Conservation (phyloP, 2,797 vertebrate species). For the Zalophus californianus region DNA sequence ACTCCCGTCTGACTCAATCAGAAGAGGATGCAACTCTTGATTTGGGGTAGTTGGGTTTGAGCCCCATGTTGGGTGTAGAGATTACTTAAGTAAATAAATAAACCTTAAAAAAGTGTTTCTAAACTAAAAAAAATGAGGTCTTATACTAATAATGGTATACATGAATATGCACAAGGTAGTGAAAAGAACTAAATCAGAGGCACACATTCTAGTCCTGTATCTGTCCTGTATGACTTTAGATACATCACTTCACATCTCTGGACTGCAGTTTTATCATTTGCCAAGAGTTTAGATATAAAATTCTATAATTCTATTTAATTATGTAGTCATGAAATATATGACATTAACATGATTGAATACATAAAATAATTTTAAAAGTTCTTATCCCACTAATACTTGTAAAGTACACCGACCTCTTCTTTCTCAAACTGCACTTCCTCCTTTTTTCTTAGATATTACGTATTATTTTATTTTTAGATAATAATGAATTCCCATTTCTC, state of each 20-base stretch:
- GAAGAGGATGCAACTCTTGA: background rate
- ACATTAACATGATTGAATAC: background rate
- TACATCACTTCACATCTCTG: background rate
- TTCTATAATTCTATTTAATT: background rate
- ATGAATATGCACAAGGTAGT: background rate
- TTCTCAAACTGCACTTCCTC: background rate
- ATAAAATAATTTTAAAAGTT: background rate
- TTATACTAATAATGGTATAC: background rate
- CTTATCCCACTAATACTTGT: background rate
- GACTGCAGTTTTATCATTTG: background rate
- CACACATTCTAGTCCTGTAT: background rate
- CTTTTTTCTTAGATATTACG: background rate
- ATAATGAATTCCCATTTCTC: slow-evolving; percentile 17
- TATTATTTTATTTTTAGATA: slow-evolving; percentile 14
- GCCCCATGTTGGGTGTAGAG: background rate
- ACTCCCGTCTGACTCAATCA: background rate
- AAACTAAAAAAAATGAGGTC: background rate
- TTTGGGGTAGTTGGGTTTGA: background rate
- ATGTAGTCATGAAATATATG: background rate
- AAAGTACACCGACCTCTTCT: background rate
- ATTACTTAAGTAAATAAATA: background rate
- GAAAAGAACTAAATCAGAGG: background rate
- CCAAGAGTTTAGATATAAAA: background rate
- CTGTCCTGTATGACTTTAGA: background rate
- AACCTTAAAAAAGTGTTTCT: background rate